These are phyloP conservation scores for Cabera pusaria DNA, from an alignment of 2,888 invertebrate species.

Conservation along the genomic window DNA sequence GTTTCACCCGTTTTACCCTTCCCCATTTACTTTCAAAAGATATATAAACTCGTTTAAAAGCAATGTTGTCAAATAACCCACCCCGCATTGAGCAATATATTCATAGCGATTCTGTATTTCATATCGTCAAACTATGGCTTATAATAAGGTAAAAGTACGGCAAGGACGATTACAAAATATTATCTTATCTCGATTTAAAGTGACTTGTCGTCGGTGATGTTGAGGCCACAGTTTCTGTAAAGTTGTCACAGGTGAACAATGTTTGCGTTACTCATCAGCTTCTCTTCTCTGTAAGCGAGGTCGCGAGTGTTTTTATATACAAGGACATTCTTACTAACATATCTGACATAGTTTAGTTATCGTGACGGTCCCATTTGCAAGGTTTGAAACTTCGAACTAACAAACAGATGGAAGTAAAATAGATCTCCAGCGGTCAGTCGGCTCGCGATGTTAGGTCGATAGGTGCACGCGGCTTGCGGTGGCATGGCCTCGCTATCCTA, in stretches of 20 bases:
- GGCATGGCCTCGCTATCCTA: constrained; percentile 48
- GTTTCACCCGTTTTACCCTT: constrained; percentile 9
- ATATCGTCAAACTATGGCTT: no score
- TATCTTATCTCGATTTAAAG: constrained; percentile 64
- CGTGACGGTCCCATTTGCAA: constrained; percentile 46
- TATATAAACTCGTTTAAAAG: no score
- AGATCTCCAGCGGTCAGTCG: constrained; percentile 37
- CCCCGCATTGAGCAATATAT: no score
- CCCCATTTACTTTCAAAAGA: no score
- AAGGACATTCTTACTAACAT: constrained; percentile 27
- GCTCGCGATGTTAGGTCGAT: constrained; percentile 30
- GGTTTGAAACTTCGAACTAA: constrained; percentile 20
- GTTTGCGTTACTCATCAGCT: constrained; percentile 49
- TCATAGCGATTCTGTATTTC: no score
- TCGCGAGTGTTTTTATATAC: constrained; percentile 28
- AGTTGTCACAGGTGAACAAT: constrained; percentile 52
- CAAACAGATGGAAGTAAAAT: constrained; percentile 23
- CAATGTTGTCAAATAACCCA: no score
- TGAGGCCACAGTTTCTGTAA: constrained; percentile 50
- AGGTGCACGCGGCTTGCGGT: constrained; percentile 39
- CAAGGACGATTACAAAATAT: constrained; percentile 42
- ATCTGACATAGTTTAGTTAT: constrained; percentile 31
- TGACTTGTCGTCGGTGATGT: constrained; percentile 37
- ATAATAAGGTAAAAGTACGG: constrained; percentile 12
- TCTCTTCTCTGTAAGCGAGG: constrained; percentile 30